Percentiles rank a stretch among this genome's conserved stretches.
Evolutionary conservation across 2,888 invertebrate species (phyloP).

Genomic region (Drosophila pseudotalamancana): DNA sequence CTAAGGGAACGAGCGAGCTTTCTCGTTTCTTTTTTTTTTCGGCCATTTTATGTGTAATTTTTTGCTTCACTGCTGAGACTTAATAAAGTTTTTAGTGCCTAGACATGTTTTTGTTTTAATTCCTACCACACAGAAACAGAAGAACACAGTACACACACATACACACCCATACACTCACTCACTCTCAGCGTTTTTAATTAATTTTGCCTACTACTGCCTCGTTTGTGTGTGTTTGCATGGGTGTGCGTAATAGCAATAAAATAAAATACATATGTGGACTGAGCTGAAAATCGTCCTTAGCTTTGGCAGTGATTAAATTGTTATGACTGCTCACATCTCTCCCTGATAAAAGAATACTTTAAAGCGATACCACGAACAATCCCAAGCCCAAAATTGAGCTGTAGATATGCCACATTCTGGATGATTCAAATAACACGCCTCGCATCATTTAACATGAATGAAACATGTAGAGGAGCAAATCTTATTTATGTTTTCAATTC

Average conservation of each 20-base stretch:
- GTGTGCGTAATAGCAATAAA: conserved; percentile 56
- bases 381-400: background rate
- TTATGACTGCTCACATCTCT: conserved; percentile 46
- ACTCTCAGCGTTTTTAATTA: conserved; percentile 63
- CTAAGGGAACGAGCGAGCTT: background rate
- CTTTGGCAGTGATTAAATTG: conserved; percentile 70
- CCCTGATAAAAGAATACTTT: conserved; percentile 26
- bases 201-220: conserved; percentile 63
- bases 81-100: conserved; percentile 80
- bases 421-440: background rate
- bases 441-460: conserved; percentile 4
- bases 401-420: background rate
- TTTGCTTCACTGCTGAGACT: conserved; percentile 61
- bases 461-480: background rate
- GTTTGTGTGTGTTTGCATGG: conserved; percentile 15
- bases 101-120: conserved; percentile 74
- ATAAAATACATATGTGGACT: conserved; percentile 55
- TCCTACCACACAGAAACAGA: conserved; percentile 26
- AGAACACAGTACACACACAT: background rate
- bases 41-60: conserved; percentile 70
- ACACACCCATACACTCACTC: conserved; percentile 13
- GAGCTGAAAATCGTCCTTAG: conserved; percentile 40
- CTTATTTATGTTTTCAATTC: background rate
- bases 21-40: conserved; percentile 52
- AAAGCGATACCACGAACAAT: conserved; percentile 28